A percentile compares a stretch with the other conserved stretches of the same genome.
These are phyloP conservation scores for Acanthis flammea DNA, from an alignment of 2,797 vertebrate species.

Conservation along the genomic window DNA sequence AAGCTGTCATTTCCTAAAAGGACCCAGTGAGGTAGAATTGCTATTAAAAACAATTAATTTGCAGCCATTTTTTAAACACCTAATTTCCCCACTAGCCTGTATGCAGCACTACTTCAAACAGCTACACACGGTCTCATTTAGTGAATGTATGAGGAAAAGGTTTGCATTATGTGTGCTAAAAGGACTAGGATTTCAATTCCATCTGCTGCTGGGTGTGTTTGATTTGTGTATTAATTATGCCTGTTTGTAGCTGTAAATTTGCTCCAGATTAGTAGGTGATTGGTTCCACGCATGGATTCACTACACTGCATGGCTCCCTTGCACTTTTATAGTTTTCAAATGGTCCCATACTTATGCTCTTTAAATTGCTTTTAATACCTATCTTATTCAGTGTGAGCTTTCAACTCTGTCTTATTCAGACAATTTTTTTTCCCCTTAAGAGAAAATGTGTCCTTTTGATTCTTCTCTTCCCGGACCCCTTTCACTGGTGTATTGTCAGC, in stretches of 20 bases:
- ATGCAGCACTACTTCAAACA: conserved; percentile 48
- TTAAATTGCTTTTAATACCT: background rate
- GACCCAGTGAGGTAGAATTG: background rate
- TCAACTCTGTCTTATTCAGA: background rate
- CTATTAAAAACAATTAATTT: conserved; percentile 2
- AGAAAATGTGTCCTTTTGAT: background rate
- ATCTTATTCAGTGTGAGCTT: background rate
- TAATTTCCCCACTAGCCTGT: conserved; percentile 3
- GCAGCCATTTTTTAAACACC: conserved; percentile 19
- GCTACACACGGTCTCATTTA: conserved; percentile 52
- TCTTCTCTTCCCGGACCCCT: background rate
- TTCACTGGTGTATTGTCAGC: background rate
- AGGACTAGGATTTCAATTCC: conserved; percentile 42
- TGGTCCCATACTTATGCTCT: background rate
- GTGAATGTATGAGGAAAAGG: conserved; percentile 23
- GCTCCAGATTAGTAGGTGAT: conserved; percentile 52
- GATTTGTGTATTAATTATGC: conserved; percentile 63
- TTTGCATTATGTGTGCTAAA: conserved; percentile 35
- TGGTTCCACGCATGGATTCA: background rate
- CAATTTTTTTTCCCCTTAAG: background rate
- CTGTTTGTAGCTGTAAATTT: conserved; percentile 63
- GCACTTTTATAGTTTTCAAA: conserved; percentile 11
- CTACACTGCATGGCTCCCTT: background rate
- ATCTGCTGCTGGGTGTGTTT: conserved; percentile 43
- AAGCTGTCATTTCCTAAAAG: background rate